Base-by-base conservation (phyloP, 2,797 vertebrate species). In the Paedocypris micromegethes region DNA sequence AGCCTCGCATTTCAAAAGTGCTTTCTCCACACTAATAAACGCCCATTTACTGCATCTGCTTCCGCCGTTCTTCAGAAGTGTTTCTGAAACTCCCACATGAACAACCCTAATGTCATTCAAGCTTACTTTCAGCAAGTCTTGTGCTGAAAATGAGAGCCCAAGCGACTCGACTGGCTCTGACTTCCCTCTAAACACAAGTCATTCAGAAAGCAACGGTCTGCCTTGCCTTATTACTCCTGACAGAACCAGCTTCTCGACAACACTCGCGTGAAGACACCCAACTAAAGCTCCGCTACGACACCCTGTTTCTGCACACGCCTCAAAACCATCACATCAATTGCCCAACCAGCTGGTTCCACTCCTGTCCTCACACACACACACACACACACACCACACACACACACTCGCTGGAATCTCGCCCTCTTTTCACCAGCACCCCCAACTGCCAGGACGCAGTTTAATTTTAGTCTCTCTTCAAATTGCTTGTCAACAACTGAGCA, bases 381-480 rank as follows among this genome's bases (percentile, higher is more conserved):
- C n/a, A 63, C 40, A 43, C 50, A 63, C 38, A 54, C n/a, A 57
- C 45, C 52, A 9, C 65, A 54, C 49, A 65, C 5, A 57, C 58
- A 69, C 53, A 59, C 39, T 44, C 7, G 64, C 45, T 50, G 43
- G 55, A 57, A 69, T 74, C 60, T 76, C 60, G 60, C 62, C 66
- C 58, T 65, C 70, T 75, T 69, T 70, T 68, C 75, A 71, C 43
- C 73, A 70, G 65, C 73, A 54, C 78, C 79, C 74, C 60, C 68
- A 50, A 68, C 77, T 72, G 80, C 58, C 78, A 71, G 72, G 57
- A 79, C 70, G 39, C 44, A 78, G 83, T 87, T 87, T 86, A 86
- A 87, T 88, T 89, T 85, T 85, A 85, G 84, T 77, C 77, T 85
- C 79, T 79, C 81, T 86, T 86, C 83, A 84, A 87, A 85, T 86